Percentiles rank a stretch among this genome's conserved stretches.
phyloP scores from a whole-genome alignment of 2,797 vertebrate genomes.

The Kryptopterus vitreolus region DNA sequence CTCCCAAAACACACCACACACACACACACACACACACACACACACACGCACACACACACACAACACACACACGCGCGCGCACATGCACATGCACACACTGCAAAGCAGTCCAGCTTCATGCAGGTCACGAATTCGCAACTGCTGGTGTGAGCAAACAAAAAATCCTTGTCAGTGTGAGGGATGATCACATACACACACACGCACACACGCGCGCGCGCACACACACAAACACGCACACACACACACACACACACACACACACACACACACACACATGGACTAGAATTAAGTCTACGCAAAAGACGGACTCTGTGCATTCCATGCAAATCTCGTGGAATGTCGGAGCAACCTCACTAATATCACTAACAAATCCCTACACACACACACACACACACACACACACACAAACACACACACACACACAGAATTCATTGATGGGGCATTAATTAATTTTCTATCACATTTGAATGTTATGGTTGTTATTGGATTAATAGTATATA shows the following conservation, averaged over 20 bases:
- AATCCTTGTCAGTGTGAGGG: conserved; percentile 12
- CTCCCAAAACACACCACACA: no score
- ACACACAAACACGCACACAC: no score
- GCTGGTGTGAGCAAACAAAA: conserved; percentile 44
- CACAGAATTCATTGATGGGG: no score
- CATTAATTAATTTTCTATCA: no score
- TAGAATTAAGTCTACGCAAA: not conserved
- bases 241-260: no score
- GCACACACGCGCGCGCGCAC: no score
- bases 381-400: no score
- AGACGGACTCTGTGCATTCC: not conserved
- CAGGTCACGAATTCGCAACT: conserved; percentile 51
- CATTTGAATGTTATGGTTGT: no score
- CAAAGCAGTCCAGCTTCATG: conserved; percentile 44
- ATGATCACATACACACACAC: not conserved
- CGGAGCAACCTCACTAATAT: not conserved
- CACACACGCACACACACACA: no score
- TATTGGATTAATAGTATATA: no score
- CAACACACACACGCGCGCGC: no score
- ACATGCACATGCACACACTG: not conserved
- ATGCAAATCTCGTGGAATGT: not conserved
- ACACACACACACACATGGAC: not conserved
- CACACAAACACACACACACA: no score
- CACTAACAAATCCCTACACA: not conserved
- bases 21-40: not conserved